Conservation (phyloP, 2,797 vertebrate species). For the Cyclura pinguis region DNA sequence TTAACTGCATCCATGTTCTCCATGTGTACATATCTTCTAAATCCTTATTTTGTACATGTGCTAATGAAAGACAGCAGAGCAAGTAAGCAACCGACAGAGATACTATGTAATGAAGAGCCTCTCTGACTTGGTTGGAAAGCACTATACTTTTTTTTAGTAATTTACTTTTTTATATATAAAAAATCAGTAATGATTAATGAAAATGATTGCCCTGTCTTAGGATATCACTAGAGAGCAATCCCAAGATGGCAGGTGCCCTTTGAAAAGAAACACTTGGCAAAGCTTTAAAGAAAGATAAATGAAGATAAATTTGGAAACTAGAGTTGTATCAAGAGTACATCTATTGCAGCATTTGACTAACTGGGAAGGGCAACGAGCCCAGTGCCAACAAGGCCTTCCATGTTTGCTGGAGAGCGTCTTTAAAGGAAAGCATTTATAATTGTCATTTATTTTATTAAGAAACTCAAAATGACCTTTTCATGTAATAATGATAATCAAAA, state of each 20-base stretch:
- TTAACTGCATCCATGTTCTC: background rate
- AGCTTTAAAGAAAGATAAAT: conserved; percentile 65
- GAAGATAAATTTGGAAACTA: conserved; percentile 41
- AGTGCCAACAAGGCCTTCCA: conserved; percentile 20
- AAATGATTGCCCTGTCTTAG: conserved; percentile 50
- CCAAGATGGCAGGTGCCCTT: conserved; percentile 60
- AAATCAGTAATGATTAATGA: conserved; percentile 37
- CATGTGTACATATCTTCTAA: background rate
- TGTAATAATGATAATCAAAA: conserved; percentile 20
- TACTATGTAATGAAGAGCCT: background rate
- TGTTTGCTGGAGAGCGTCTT: conserved; percentile 45
- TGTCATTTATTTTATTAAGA: conserved; percentile 43
- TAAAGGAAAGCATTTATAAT: conserved; percentile 56
- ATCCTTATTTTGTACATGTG: background rate
- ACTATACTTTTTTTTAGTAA: background rate
- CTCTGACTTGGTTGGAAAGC: background rate
- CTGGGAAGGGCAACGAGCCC: conserved; percentile 42
- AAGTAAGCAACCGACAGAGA: background rate
- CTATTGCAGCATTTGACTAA: conserved; percentile 54
- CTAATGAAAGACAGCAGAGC: background rate
- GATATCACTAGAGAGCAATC: conserved; percentile 42
- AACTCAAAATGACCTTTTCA: conserved; percentile 47
- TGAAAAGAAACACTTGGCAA: conserved; percentile 53
- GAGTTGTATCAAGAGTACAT: conserved; percentile 46
- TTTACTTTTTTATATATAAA: background rate